Percentiles rank a stretch among this genome's conserved stretches.
These are phyloP conservation scores for Holotrichia oblita DNA, from an alignment of 1,140 invertebrate species.

Conservation along the genomic window DNA sequence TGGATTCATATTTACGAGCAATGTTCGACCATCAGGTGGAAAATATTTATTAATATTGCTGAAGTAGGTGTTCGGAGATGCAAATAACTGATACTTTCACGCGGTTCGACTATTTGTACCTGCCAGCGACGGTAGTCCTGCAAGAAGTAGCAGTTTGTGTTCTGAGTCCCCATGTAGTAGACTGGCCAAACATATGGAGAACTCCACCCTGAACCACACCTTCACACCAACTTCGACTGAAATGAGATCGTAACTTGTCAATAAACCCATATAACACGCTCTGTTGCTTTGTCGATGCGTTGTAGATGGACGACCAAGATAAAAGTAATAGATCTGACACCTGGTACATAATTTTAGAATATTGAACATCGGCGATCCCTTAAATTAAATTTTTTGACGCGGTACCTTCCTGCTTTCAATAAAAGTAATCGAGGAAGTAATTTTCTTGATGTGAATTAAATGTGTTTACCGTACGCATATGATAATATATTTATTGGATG, in stretches of 20 bases:
- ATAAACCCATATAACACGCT: constrained; percentile 43
- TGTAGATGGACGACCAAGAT: constrained; percentile 17
- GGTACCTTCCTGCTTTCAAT: neutral
- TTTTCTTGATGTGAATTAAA: neutral
- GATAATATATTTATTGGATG: too few species aligned
- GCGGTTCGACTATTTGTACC: constrained; percentile 6
- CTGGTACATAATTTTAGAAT: constrained; percentile 20
- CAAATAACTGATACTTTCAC: constrained; percentile 32
- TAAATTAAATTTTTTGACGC: neutral
- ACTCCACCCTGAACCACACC: constrained; percentile 43
- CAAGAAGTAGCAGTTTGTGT: constrained; percentile 3
- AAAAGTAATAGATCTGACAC: constrained; percentile 24
- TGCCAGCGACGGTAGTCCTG: neutral
- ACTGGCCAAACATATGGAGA: constrained; percentile 40
- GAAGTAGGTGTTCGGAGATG: constrained; percentile 22
- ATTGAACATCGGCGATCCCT: neutral
- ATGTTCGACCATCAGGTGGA: constrained; percentile 3
- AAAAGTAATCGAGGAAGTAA: constrained; percentile 3
- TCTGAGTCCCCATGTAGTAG: neutral
- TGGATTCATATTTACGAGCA: neutral
- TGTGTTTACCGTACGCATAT: neutral
- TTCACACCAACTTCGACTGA: constrained; percentile 42
- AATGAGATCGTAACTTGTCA: constrained; percentile 43
- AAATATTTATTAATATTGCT: constrained; percentile 13
- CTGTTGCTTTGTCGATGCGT: constrained; percentile 9